phyloP scores from a whole-genome alignment of 2,888 invertebrate genomes.

The Alsophila aescularia region DNA sequence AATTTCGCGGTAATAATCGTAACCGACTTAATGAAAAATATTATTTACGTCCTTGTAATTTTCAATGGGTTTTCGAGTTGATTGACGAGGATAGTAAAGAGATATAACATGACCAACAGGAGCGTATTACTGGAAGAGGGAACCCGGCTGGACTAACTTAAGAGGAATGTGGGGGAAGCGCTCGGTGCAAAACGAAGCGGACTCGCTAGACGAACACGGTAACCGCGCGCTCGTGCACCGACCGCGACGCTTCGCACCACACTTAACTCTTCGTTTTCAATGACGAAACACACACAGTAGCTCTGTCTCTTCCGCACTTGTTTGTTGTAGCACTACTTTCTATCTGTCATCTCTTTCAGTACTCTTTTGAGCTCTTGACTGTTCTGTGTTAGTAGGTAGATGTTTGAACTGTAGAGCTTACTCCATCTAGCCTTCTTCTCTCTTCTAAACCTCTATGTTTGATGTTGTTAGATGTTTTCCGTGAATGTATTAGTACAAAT shows the following conservation, averaged over 20 bases:
- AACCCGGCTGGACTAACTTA: constrained; percentile 91
- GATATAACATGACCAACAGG: constrained; percentile 74
- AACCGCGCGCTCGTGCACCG: constrained; percentile 41
- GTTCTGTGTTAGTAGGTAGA: constrained; percentile 35
- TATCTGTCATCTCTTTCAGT: constrained; percentile 29
- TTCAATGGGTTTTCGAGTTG: constrained; percentile 26
- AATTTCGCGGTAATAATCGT: constrained; percentile 50
- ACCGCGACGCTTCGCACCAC: constrained; percentile 19
- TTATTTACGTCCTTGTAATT: constrained; percentile 30
- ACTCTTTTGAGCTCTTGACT: constrained; percentile 25
- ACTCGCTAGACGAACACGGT: constrained; percentile 64
- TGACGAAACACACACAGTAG: constrained; percentile 24
- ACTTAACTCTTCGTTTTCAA: constrained; percentile 12
- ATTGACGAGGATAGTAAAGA: constrained; percentile 24
- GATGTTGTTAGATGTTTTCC: constrained; percentile 34
- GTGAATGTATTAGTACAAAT: constrained; percentile 23
- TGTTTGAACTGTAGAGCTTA: constrained; percentile 34
- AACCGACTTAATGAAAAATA: constrained; percentile 49
- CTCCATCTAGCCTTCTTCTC: constrained; percentile 25
- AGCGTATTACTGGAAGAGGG: constrained; percentile 89
- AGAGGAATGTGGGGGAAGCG: constrained; percentile 93
- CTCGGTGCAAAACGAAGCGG: constrained; percentile 45
- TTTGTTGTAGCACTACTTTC: constrained; percentile 21
- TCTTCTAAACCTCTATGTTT: constrained; percentile 27
- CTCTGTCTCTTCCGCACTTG: constrained; percentile 36